Conservation (phyloP, 2,113 vertebrate species). For the Siphamia tubifer region DNA sequence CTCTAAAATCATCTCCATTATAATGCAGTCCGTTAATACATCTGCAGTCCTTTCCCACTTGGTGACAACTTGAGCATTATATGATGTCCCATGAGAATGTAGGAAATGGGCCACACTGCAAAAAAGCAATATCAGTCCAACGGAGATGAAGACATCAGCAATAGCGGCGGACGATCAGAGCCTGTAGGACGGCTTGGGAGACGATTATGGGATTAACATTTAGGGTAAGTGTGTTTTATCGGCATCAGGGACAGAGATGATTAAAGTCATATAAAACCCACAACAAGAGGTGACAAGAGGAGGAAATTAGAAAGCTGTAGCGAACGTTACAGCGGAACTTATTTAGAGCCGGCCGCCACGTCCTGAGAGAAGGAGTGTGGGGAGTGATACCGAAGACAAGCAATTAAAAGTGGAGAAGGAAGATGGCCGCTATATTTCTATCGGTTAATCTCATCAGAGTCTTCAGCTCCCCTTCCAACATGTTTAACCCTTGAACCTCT, state of each 20-base stretch:
- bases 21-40: background rate
- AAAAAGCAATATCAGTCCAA: constrained; percentile 40
- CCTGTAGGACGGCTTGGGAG: constrained; percentile 20
- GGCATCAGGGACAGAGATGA: constrained; percentile 27
- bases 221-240: constrained; percentile 44
- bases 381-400: background rate
- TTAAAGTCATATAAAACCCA: constrained; percentile 46
- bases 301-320: constrained; percentile 41
- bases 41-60: background rate
- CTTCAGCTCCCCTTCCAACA: no score
- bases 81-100: constrained; percentile 17
- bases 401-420: background rate
- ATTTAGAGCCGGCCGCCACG: background rate
- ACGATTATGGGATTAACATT: constrained; percentile 53
- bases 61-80: constrained; percentile 37
- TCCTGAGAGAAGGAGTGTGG: background rate
- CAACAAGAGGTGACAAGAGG: constrained; percentile 28
- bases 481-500: no score
- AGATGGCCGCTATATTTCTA: no score
- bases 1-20: constrained; percentile 6
- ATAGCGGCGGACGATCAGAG: constrained; percentile 27
- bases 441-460: no score
- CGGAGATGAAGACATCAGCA: constrained; percentile 22
- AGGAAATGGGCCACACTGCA: constrained; percentile 38
- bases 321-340: constrained; percentile 15